Percentiles rank a stretch among this genome's conserved stretches.
Evolutionary conservation across 2,888 invertebrate genomes (phyloP).

Genomic region (Cancer borealis): DNA sequence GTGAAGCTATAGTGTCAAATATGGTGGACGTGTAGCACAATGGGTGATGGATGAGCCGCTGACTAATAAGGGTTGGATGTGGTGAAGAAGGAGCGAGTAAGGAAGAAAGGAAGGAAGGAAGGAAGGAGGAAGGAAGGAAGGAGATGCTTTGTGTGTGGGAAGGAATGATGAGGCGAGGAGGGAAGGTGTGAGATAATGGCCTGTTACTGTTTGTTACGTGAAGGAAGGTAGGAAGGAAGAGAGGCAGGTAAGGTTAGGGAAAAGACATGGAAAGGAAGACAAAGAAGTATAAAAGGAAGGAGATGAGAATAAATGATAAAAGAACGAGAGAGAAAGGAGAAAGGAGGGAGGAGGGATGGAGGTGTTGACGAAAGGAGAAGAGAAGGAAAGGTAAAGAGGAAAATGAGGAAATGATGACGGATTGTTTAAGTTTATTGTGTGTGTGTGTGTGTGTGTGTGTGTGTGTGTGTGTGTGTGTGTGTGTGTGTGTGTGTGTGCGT

Average conservation of each 20-base stretch:
- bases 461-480: too few relatives aligned
- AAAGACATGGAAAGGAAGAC: not conserved
- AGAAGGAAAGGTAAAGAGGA: not conserved
- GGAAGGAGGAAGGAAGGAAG: not conserved
- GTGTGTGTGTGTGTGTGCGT: too few relatives aligned
- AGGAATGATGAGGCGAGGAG: not conserved
- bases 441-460: not conserved
- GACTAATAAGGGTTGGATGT: not conserved
- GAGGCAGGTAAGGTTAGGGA: not conserved
- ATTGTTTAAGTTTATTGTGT: not conserved
- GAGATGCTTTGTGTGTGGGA: too few relatives aligned
- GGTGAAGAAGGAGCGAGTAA: not conserved
- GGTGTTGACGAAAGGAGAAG: not conserved
- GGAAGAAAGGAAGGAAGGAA: not conserved
- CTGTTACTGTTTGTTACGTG: not conserved
- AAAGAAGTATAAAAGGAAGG: not conserved
- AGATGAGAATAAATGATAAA: not conserved
- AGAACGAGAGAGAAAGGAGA: not conserved
- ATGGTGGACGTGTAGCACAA: too few relatives aligned
- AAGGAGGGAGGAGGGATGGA: not conserved
- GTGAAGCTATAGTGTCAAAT: too few relatives aligned
- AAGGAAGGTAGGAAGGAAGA: not conserved
- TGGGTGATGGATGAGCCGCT: too few relatives aligned
- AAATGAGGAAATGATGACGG: slow-evolving; percentile 13
- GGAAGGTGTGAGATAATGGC: not conserved